phyloP scores from a whole-genome alignment of 2,797 vertebrate species.

The Micropoecilia bifurca region DNA sequence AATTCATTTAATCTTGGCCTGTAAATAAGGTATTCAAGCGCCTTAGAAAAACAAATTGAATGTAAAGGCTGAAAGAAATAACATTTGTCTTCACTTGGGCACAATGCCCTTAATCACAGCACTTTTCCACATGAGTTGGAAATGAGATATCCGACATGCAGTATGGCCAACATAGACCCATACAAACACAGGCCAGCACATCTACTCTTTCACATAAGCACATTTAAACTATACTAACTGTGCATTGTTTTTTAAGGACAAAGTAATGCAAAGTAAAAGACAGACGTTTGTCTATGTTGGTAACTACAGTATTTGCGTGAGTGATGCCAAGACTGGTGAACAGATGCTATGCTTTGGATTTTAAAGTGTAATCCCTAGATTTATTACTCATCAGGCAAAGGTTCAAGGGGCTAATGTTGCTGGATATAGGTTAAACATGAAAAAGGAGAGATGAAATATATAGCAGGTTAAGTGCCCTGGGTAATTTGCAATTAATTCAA shows the following conservation, averaged over 20 bases:
- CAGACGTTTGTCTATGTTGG: not conserved
- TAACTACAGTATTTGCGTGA: not conserved
- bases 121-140: conserved; percentile 64
- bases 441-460: conserved; percentile 21
- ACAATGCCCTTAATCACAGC: conserved; percentile 66
- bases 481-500: not conserved
- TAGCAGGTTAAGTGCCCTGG: not conserved
- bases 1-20: conserved; percentile 81
- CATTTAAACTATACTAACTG: not conserved
- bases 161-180: conserved; percentile 46
- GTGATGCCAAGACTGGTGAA: conserved; percentile 19
- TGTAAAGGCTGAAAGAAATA: conserved; percentile 79
- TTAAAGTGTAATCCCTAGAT: conserved; percentile 60
- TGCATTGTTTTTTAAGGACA: not conserved
- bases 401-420: conserved; percentile 60
- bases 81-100: conserved; percentile 78
- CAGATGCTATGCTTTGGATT: conserved; percentile 60
- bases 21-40: conserved; percentile 82
- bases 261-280: not conserved
- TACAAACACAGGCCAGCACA: conserved; percentile 12
- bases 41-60: conserved; percentile 83
- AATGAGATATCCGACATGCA: conserved; percentile 51
- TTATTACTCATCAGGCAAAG: conserved; percentile 41
- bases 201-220: not conserved
- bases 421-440: conserved; percentile 61